Evolutionary conservation across 2,888 invertebrate species (phyloP), one percentile per base, ranked within the genome.

Genomic region (Ectemnius cavifrons): DNA sequence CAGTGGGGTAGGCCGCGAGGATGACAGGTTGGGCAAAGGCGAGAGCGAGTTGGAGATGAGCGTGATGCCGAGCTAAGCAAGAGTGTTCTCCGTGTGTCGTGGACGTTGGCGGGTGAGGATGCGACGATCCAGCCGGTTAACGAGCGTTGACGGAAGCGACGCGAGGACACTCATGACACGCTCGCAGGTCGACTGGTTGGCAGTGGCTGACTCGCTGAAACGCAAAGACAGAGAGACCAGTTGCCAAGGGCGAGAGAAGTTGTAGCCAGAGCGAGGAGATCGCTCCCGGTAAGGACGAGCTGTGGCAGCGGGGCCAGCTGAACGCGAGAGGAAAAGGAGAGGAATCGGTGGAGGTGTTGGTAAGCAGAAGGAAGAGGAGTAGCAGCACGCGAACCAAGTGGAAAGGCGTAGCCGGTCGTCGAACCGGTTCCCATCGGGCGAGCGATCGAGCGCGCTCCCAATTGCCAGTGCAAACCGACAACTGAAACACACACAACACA

Each of bases 391-490:
- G 27, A 47, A 37, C 37, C 62, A 58, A 63, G 56, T 60, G 47
- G 62, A 47, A 57, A 79, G 74, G 56, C 73, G 58, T 73, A 69
- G 74, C 82, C 77, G 83, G 83, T 83, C 83, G 81, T 77, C 80
- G 83, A 83, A 83, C 83, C 83, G 83, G 83, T 83, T 83, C 76
- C 74, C 75, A 63, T 77, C 52, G 52, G 52, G 70, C 72, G 59
- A 65, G 76, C 75, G 79, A 83, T 83, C 75, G 78, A 16, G 16
- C 80, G 63, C 74, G 78, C 68, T 70, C 78, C 80, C 83, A 83
- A 83, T 83, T 83, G 81, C 83, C 83, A 83, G 81, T 83, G 37
- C 8, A 37, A 83, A 82, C 81, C 75, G 79, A 82, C 82, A 82
- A 82, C 79, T 79, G 81, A 82, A 73, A 68, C 74, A 62, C 79